Conservation (phyloP, 2,797 vertebrate species). For the Chiloscyllium punctatum region DNA sequence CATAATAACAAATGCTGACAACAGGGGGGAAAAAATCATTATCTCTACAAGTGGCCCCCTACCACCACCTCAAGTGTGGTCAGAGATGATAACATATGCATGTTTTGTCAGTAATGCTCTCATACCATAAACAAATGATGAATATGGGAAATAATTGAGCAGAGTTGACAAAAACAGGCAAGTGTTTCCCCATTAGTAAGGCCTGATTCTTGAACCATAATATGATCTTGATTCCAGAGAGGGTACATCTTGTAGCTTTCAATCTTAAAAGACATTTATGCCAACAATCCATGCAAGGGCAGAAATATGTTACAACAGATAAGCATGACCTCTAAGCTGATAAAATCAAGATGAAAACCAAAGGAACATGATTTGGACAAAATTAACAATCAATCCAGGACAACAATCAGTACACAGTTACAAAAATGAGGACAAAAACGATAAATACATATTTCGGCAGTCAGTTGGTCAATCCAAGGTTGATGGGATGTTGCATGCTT, state of each 20-base stretch:
- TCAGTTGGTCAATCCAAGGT: too few species aligned
- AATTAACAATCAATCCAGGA: not conserved
- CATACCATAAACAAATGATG: too few species aligned
- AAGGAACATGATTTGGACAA: not conserved
- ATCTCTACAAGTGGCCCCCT: not conserved
- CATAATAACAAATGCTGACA: not conserved
- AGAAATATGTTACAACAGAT: not conserved
- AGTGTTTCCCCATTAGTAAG: not conserved
- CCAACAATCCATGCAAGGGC: not conserved
- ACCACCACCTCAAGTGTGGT: not conserved
- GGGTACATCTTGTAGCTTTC: not conserved
- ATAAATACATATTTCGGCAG: not conserved
- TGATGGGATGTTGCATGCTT: too few species aligned
- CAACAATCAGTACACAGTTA: not conserved
- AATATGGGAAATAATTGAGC: too few species aligned
- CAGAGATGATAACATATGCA: too few species aligned
- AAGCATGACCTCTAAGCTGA: not conserved
- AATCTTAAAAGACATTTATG: not conserved
- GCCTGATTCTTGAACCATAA: not conserved
- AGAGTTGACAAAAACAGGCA: not conserved
- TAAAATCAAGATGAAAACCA: not conserved
- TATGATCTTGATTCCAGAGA: not conserved
- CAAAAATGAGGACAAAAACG: not conserved
- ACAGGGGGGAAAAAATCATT: too few species aligned
- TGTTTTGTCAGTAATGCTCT: too few species aligned